Evolutionary conservation across 2,797 vertebrate genomes (phyloP).

Genomic region (Sebastes vulpes): DNA sequence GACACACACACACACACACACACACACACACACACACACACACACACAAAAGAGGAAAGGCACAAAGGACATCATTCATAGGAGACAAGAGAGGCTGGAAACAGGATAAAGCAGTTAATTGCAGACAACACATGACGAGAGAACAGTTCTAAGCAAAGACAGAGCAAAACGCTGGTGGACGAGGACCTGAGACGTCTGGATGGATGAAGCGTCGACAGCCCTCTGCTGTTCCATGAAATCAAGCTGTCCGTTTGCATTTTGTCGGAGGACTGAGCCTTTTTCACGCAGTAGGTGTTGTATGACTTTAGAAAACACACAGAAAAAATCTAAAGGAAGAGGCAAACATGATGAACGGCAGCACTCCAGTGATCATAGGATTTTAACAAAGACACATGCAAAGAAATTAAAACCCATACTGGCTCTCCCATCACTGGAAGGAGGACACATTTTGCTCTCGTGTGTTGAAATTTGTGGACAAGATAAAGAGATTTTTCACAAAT

Average conservation of each 20-base stretch:
- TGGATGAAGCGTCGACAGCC: neutral
- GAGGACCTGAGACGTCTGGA: neutral
- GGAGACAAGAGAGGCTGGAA: neutral
- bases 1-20: neutral
- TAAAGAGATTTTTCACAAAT: neutral
- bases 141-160: neutral
- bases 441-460: neutral
- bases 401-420: neutral
- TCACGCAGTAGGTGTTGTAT: neutral
- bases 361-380: neutral
- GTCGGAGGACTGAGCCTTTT: neutral
- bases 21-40: neutral
- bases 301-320: neutral
- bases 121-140: neutral
- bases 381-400: conserved; percentile 4
- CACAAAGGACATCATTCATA: neutral
- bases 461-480: neutral
- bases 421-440: neutral
- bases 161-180: neutral
- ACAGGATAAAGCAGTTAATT: neutral
- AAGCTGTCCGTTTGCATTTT: neutral
- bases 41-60: conserved; percentile 1
- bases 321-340: neutral
- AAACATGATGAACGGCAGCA: neutral
- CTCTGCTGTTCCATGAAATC: neutral